Base-by-base conservation (phyloP, 2,888 invertebrate species). In the Callyntrura sp. region DNA sequence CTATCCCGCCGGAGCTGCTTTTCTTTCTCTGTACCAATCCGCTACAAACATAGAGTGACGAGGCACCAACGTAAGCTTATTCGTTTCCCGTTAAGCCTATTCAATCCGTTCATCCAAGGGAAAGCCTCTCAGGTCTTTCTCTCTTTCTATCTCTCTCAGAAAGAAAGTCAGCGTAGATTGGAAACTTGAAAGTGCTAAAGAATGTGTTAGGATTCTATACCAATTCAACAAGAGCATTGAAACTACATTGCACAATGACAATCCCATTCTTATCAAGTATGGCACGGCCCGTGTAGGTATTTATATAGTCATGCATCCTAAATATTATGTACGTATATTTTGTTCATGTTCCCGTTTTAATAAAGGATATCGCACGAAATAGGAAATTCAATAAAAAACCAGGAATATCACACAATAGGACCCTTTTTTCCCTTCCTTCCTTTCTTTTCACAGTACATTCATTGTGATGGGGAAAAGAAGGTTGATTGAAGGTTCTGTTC, bases 401-500 rank as follows among this genome's bases (percentile, higher is more conserved):
- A 28, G 35, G 60, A 23, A 28, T 60, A 85, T 60, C 17, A n/a
- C 20, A 68, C 48, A 48, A 57, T 20, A 12, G 45, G 45, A n/a
- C 35, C 48, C 57, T 60, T 17, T 65, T 35, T 55, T 70, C 35
- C 57, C 48, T 28, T 79, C 68, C 81, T 70, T 87, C 43, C 70
- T 81, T 35, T 65, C 45, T 79, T 45, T 86, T 88, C 57, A 51
- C 12, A 51, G n/a, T 57, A 43, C 17, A 25, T 78, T 68, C 82
- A 83, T 83, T 88, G 83, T 83, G 79, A 84, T 25, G 57, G 68
- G 68, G 84, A 68, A 90, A 83, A 87, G 73, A 87, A 87, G 87
- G 90, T 87, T 90, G 90, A 90, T 86, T 90, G 90, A 87, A 87
- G 79, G 68, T 70, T 81, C 65, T 78, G 65, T 79, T n/a, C 87